Conservation (phyloP, 2,888 invertebrate species). For the Acanthoscelides obtectus region DNA sequence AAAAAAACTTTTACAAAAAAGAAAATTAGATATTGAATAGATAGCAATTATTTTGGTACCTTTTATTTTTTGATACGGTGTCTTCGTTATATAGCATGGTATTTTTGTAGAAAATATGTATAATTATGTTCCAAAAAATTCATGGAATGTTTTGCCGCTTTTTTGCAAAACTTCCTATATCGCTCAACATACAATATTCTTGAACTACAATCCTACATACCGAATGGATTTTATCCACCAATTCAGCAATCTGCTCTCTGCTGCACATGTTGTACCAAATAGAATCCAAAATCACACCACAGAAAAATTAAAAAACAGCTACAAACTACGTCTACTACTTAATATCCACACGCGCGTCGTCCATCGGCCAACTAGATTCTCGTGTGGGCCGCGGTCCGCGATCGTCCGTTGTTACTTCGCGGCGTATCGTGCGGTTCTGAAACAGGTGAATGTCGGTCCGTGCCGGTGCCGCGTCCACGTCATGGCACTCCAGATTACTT, state of each 20-base stretch:
- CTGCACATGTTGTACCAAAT: slow-evolving; percentile 54
- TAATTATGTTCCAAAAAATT: too few species aligned
- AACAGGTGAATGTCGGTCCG: not conserved
- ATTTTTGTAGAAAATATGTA: too few species aligned
- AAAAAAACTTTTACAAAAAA: too few species aligned
- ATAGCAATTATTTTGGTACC: too few species aligned
- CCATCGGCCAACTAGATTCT: not conserved
- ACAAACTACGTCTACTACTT: too few species aligned
- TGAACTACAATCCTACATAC: slow-evolving; percentile 55
- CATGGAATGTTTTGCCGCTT: too few species aligned
- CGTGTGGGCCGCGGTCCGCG: not conserved
- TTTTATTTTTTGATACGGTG: too few species aligned
- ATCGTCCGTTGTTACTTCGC: not conserved
- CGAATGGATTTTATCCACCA: slow-evolving; percentile 72
- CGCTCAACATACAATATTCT: too few species aligned
- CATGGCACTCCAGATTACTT: not conserved
- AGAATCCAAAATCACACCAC: not conserved
- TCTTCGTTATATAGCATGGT: too few species aligned
- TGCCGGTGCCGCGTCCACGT: too few species aligned
- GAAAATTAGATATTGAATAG: too few species aligned
- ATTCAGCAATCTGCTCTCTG: slow-evolving; percentile 65
- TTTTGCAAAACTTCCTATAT: too few species aligned
- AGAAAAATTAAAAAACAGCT: not conserved
- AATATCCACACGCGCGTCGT: not conserved
- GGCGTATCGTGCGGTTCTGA: not conserved